phyloP scores from a whole-genome alignment of 2,888 invertebrate genomes.

The Cryptocheilus praepositus region DNA sequence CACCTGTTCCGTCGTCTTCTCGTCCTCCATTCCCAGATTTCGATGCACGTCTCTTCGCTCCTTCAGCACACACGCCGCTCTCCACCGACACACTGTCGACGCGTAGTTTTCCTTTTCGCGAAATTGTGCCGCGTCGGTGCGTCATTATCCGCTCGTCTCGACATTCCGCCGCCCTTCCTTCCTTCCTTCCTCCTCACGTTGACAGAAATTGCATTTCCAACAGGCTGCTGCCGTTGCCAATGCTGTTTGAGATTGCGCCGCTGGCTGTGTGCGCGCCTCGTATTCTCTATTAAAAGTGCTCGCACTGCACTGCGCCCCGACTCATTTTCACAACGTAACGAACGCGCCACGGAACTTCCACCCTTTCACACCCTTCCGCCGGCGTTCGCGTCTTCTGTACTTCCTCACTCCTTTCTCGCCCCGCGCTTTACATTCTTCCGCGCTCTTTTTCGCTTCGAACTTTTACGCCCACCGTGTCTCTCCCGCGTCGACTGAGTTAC shows the following conservation, averaged over 20 bases:
- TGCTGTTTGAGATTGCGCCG: too few relatives aligned
- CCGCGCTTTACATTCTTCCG: too few relatives aligned
- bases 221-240: background rate
- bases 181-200: background rate
- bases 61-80: slow-evolving; percentile 1
- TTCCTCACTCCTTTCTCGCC: too few relatives aligned
- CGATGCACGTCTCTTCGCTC: background rate
- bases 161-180: slow-evolving; percentile 12
- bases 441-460: background rate
- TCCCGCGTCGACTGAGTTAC: too few relatives aligned
- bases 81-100: background rate
- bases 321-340: too few relatives aligned
- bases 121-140: slow-evolving; percentile 22
- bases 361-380: too few relatives aligned
- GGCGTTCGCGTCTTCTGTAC: too few relatives aligned
- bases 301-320: background rate
- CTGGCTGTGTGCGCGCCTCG: background rate
- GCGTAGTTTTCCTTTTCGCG: slow-evolving; percentile 17
- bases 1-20: too few relatives aligned
- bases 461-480: too few relatives aligned
- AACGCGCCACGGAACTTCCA: too few relatives aligned
- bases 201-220: slow-evolving; percentile 31
- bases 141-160: slow-evolving; percentile 22
- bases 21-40: too few relatives aligned
- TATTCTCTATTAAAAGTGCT: background rate